Evolutionary conservation across 2,888 invertebrate species (phyloP).

Genomic region (Oligia strigilis): DNA sequence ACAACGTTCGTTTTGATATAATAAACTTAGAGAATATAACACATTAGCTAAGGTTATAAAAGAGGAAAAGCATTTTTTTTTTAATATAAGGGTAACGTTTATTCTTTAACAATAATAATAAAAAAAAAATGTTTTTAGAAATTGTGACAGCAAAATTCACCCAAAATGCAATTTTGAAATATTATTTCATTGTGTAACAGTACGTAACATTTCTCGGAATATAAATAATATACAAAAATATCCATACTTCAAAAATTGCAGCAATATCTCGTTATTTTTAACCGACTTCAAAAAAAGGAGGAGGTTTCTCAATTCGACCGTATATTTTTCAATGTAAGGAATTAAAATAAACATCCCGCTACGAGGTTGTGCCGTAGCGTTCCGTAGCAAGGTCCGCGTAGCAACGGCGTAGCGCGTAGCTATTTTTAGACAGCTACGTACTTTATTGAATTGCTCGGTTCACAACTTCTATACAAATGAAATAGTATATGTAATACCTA

Average conservation of each 20-base stretch:
- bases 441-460: constrained; percentile 24
- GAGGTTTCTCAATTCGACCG: too few species aligned
- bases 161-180: background rate
- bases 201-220: background rate
- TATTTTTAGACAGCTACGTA: constrained; percentile 43
- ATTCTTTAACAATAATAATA: background rate
- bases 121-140: background rate
- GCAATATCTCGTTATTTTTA: background rate
- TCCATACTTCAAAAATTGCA: background rate
- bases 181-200: background rate
- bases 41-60: background rate
- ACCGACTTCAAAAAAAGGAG: too few species aligned
- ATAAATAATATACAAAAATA: background rate
- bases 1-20: background rate
- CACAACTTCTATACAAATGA: constrained; percentile 24
- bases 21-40: too few species aligned
- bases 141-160: background rate
- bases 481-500: constrained; percentile 11
- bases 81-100: too few species aligned
- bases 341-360: constrained; percentile 23
- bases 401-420: constrained; percentile 52
- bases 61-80: background rate
- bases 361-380: constrained; percentile 45
- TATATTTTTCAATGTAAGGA: background rate
- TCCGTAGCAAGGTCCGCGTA: constrained; percentile 63